Conservation (phyloP, 2,797 vertebrate species). For the Hypotaenidia philippensis region DNA sequence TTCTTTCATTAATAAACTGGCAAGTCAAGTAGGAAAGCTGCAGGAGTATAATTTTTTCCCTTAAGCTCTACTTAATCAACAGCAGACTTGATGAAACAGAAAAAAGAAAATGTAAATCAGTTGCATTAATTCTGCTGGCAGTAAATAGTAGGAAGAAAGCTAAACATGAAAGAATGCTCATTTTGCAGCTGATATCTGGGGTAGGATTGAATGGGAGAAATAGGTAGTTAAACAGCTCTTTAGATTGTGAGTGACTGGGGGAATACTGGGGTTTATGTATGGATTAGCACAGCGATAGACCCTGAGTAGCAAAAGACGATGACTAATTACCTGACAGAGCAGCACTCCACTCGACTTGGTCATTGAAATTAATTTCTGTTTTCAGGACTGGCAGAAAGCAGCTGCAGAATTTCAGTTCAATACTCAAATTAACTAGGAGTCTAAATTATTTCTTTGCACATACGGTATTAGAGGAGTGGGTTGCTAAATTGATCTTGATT, state of each 20-base stretch:
- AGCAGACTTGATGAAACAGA: constrained; percentile 80
- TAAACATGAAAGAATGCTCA: constrained; percentile 71
- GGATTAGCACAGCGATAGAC: constrained; percentile 91
- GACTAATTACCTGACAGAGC: constrained; percentile 96
- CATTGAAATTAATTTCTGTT: constrained; percentile 92
- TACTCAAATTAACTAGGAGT: constrained; percentile 88
- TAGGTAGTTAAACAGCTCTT: constrained; percentile 80
- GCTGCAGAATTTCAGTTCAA: constrained; percentile 86
- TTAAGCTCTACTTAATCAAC: constrained; percentile 83
- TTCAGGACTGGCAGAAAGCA: constrained; percentile 86
- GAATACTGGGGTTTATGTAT: constrained; percentile 86
- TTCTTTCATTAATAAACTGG: constrained; percentile 86
- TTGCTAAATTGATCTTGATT: constrained; percentile 83
- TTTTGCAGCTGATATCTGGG: constrained; percentile 58
- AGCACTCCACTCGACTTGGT: constrained; percentile 90
- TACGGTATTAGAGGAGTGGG: constrained; percentile 79
- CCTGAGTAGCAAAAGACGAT: constrained; percentile 87
- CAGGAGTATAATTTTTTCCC: constrained; percentile 73
- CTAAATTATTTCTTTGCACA: constrained; percentile 86
- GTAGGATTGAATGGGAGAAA: constrained; percentile 62
- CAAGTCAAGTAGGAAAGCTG: constrained; percentile 79
- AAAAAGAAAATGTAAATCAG: constrained; percentile 81
- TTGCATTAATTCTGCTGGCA: constrained; percentile 78
- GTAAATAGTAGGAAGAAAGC: constrained; percentile 76
- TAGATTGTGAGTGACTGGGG: constrained; percentile 80